Base-by-base conservation (phyloP, 2,797 vertebrate genomes). In the Picus viridis region DNA sequence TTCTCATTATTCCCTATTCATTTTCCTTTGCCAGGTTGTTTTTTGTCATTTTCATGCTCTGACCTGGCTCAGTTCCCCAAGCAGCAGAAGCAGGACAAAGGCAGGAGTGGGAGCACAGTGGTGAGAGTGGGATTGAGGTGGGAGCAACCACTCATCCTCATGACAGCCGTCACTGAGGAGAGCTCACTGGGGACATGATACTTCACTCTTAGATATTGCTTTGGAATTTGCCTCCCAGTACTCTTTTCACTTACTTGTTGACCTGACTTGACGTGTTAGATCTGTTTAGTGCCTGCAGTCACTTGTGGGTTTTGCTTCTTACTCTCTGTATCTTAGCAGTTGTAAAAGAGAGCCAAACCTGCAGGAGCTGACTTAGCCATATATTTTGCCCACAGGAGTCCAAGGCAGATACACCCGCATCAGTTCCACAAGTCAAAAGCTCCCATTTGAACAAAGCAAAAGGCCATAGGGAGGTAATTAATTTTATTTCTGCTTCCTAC, bases 11-110 rank as follows among this genome's bases (percentile, higher is more conserved):
- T 83, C 32, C 34, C 32, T 75, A 76, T 88, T 89, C 9, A 61
- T 89, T 92, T 89, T 89, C 74, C 29, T 89, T 94, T 93, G 71
- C 70, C 27, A 73, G 39, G 34, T 86, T 91, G 43, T 20, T 88
- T 88, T 92, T 95, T 96, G 56, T 92, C 47, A 19, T 81, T 89
- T 63, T 30, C 34, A 18, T 80, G 30, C 53, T 67, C 39, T 92
- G 76, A 57, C 67, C 79, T 88, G 63, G 75, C 59, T 39, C 62
- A 69, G 69, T 32, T 89, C 47, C 89, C 88, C 3, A 2, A 34
- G 69, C 58, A 75, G 51, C 65, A 92, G 63, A 58, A 92, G 43
- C 63, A 85, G 76, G 65, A 94, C 87, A 94, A 95, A 92, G 82
- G 79, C 76, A 78, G 70, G 36, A 82, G 49, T 2, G 2, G 68